phyloP scores from a whole-genome alignment of 2,888 invertebrate species.

The Criorhina ranunculi region DNA sequence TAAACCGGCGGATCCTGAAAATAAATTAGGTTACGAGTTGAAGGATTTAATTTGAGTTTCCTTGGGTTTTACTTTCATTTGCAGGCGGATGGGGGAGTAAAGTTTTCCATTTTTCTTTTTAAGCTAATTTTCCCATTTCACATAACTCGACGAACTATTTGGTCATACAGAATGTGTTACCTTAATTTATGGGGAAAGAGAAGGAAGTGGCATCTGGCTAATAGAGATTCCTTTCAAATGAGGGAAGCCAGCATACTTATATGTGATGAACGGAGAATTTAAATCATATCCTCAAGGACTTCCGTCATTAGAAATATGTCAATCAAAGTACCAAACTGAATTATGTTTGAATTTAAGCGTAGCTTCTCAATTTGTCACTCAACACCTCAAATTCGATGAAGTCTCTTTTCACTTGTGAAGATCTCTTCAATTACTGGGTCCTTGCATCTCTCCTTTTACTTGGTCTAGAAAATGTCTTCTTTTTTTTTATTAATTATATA shows the following conservation, averaged over 20 bases:
- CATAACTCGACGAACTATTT: conserved; percentile 63
- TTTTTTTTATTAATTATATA: background rate
- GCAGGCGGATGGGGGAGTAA: background rate
- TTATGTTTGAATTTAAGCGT: background rate
- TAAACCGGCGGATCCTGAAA: conserved; percentile 60
- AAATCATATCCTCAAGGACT: conserved; percentile 3
- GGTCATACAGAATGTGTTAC: conserved; percentile 57
- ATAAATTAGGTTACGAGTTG: conserved; percentile 60
- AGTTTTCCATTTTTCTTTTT: conserved; percentile 19
- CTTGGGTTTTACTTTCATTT: conserved; percentile 55
- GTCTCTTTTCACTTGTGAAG: no score
- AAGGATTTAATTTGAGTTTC: conserved; percentile 62
- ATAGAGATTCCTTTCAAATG: conserved; percentile 9
- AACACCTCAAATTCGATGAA: no score
- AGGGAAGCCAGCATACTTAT: background rate
- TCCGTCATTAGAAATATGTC: conserved; percentile 18
- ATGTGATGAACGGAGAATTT: conserved; percentile 3
- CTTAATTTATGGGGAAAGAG: conserved; percentile 46
- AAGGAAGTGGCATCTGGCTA: conserved; percentile 3
- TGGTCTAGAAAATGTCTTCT: background rate
- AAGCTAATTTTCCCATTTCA: conserved; percentile 17
- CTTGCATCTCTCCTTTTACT: no score
- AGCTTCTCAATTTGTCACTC: no score
- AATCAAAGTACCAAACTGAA: conserved; percentile 21
- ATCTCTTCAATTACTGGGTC: no score